Evolutionary conservation across 1,140 invertebrate genomes (phyloP).

Genomic region (Macrosteles quadrilineatus): DNA sequence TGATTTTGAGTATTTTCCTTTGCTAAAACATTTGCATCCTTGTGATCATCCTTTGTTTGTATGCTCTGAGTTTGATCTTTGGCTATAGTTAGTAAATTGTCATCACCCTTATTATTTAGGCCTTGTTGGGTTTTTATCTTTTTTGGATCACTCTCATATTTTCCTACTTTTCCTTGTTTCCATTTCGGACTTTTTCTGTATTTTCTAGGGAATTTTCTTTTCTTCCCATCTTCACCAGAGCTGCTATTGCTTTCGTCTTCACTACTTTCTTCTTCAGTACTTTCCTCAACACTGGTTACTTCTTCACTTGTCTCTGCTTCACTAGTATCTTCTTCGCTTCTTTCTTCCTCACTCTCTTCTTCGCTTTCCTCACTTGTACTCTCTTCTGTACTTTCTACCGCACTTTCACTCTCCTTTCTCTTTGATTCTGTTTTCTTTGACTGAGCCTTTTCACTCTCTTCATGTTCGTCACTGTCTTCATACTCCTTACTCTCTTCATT

Average conservation of each 20-base stretch:
- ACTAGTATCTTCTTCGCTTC: background rate
- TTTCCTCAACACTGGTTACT: background rate
- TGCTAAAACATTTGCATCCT: too few species aligned
- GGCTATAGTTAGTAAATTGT: too few species aligned
- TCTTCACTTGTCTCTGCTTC: background rate
- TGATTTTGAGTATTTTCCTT: too few species aligned
- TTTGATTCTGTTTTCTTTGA: too few species aligned
- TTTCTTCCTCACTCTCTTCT: conserved; percentile 4
- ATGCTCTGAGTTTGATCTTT: too few species aligned
- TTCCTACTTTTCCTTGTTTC: too few species aligned
- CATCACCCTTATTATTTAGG: too few species aligned
- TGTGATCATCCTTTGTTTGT: too few species aligned
- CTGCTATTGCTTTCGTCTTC: background rate
- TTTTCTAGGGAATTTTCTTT: background rate
- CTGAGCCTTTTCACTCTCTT: background rate
- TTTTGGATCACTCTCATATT: too few species aligned
- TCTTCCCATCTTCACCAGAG: background rate
- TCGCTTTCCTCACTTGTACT: background rate
- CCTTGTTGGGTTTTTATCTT: too few species aligned
- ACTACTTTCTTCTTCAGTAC: background rate
- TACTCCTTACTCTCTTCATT: too few species aligned
- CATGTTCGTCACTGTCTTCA: background rate
- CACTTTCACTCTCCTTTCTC: background rate
- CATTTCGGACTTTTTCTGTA: too few species aligned
- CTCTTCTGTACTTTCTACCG: background rate